Evolutionary conservation across 2,888 invertebrate genomes (phyloP).

Genomic region (Sinohyriopsis cumingii): DNA sequence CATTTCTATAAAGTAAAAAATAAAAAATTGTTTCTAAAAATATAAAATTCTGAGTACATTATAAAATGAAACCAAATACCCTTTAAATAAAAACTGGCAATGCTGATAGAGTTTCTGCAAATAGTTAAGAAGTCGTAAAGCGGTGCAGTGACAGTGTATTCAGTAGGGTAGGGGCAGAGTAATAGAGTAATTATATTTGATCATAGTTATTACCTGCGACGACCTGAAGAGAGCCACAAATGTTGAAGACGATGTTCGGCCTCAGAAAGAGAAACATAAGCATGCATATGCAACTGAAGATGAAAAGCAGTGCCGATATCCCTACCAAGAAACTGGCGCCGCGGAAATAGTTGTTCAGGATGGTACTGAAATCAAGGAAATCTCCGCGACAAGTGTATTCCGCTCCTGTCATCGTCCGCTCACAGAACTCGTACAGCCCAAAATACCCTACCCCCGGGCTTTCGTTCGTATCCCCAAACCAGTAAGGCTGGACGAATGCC

Average conservation of each 20-base stretch:
- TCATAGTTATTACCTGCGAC: slow-evolving; percentile 74
- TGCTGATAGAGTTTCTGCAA: no score
- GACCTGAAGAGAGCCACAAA: slow-evolving; percentile 97
- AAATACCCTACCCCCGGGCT: slow-evolving; percentile 92
- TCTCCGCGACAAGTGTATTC: slow-evolving; percentile 81
- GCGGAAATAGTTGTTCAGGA: slow-evolving; percentile 87
- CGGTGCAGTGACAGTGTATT: no score
- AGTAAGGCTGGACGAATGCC: slow-evolving; percentile 90
- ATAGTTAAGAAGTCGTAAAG: no score
- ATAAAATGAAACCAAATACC: no score
- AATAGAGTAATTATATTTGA: no score
- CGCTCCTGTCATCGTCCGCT: slow-evolving; percentile 77
- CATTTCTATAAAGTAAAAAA: no score
- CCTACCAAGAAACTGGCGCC: slow-evolving; percentile 92
- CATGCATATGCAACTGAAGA: slow-evolving; percentile 89
- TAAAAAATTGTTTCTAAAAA: no score
- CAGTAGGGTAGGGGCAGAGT: no score
- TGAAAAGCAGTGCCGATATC: slow-evolving; percentile 84
- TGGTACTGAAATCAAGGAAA: slow-evolving; percentile 80
- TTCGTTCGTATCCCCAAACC: slow-evolving; percentile 71
- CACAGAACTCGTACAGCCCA: slow-evolving; percentile 92
- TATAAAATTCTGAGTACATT: no score
- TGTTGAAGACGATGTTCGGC: slow-evolving; percentile 91
- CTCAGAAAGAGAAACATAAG: slow-evolving; percentile 94
- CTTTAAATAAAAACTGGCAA: no score